phyloP scores from a whole-genome alignment of 2,888 invertebrate genomes.

The Laothoe populi region DNA sequence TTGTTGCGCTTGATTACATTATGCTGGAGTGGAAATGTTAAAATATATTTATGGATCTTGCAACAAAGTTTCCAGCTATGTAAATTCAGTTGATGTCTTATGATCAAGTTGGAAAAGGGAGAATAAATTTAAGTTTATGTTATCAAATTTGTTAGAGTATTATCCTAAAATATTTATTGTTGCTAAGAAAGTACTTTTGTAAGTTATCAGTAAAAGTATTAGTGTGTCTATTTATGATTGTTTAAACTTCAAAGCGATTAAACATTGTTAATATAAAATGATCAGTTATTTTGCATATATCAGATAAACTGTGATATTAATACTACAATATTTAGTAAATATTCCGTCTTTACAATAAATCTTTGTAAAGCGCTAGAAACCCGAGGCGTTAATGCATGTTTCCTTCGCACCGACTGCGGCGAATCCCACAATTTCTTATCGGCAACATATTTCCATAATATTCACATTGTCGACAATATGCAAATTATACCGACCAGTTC shows the following conservation, averaged over 20 bases:
- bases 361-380: slow-evolving; percentile 12
- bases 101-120: not conserved
- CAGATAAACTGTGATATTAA: too few relatives aligned
- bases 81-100: slow-evolving; percentile 6
- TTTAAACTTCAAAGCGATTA: too few relatives aligned
- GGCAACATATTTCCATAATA: slow-evolving; percentile 30
- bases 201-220: too few relatives aligned
- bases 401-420: slow-evolving; percentile 30
- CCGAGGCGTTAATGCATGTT: slow-evolving; percentile 24
- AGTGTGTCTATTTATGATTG: too few relatives aligned
- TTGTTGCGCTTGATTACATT: slow-evolving; percentile 24
- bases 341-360: slow-evolving; percentile 10
- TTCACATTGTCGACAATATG: slow-evolving; percentile 37
- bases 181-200: not conserved
- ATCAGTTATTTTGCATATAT: too few relatives aligned
- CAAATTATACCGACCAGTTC: slow-evolving; percentile 36
- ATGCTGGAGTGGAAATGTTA: slow-evolving; percentile 11
- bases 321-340: slow-evolving; percentile 8
- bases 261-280: too few relatives aligned
- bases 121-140: not conserved
- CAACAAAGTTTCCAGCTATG: slow-evolving; percentile 1
- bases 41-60: slow-evolving; percentile 15
- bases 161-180: not conserved
- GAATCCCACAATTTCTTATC: slow-evolving; percentile 30
- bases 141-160: not conserved